Base-by-base conservation (phyloP, 1,140 invertebrate species). In the Cydia pomonella region DNA sequence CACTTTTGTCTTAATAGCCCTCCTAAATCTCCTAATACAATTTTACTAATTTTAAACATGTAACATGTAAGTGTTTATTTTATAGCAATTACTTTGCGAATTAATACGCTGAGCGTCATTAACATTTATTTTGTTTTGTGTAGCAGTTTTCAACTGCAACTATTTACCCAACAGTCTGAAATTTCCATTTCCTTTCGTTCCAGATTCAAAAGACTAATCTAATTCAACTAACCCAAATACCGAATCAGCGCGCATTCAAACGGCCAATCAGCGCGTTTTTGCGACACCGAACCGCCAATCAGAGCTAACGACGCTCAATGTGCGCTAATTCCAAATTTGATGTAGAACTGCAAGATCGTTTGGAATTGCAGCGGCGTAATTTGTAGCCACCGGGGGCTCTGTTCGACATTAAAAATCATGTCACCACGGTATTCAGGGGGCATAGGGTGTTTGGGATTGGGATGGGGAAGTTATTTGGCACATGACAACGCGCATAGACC, bases 141-240 rank as follows among this genome's bases (percentile, higher is more conserved):
- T 50, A n/a, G 47, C 44, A 16, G 33, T 16, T 47, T 59, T 59
- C 53, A 23, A 12, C 12, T 7, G 18, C 18, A 23, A 0, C n/a
- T 50, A 18, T 59, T 59, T 3, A 21, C 53, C 50, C 50, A 44
- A 44, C 47, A 53, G 50, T 59, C 21, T 23, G 21, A 59, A 23
- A 59, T 59, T 59, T 23, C 21, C 53, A 59, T 59, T 59, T 23
- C 18, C 53, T 59, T 59, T 59, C 53, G 21, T 59, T n/a, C 53
- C 21, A 59, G 3, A 23, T 59, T 59, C 53, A 59, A 59, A 59
- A 21, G 53, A 10, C 50, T 53, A 53, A 59, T 59, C 10, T 59
- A 59, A 59, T 59, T 59, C 53, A 59, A 59, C 10, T 59, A 59
- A 59, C 53, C 18, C 53, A 59, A 59, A 59, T 59, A 59, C 53